phyloP scores from a whole-genome alignment of 2,113 vertebrate species.

The Polypterus senegalus region DNA sequence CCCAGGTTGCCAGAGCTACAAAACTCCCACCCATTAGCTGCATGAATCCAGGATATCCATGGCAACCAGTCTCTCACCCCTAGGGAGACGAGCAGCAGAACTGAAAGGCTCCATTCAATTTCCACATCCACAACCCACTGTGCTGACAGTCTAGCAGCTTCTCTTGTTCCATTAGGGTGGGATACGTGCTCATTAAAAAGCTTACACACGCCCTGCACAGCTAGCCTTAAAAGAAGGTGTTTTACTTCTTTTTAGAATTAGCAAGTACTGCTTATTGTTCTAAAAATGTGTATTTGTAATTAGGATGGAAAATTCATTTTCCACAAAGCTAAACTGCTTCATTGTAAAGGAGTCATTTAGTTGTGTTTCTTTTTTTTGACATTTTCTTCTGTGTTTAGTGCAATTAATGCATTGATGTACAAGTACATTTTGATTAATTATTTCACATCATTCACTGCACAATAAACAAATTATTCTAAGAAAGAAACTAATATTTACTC shows the following conservation, averaged over 20 bases:
- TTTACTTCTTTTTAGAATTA: background rate
- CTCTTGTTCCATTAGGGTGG: slow-evolving; percentile 34
- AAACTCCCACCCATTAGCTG: slow-evolving; percentile 75
- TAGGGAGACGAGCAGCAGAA: slow-evolving; percentile 71
- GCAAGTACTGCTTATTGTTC: slow-evolving; percentile 25
- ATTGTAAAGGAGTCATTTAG: too few species aligned
- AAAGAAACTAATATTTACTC: too few species aligned
- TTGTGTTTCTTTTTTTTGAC: too few species aligned
- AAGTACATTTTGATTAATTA: too few species aligned
- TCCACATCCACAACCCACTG: slow-evolving; percentile 53
- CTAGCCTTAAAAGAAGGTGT: background rate
- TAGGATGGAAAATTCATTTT: slow-evolving; percentile 33
- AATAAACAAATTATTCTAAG: too few species aligned
- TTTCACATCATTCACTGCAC: too few species aligned
- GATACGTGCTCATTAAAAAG: slow-evolving; percentile 49
- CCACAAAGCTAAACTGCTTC: background rate
- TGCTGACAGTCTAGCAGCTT: slow-evolving; percentile 43
- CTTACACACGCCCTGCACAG: slow-evolving; percentile 38
- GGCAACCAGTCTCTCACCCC: slow-evolving; percentile 83
- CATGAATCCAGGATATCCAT: slow-evolving; percentile 90
- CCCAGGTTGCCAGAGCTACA: slow-evolving; percentile 65
- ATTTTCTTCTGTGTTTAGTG: too few species aligned
- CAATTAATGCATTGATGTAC: too few species aligned
- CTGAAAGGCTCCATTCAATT: slow-evolving; percentile 76
- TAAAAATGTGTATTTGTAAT: slow-evolving; percentile 51